Base-by-base conservation (phyloP, 2,888 invertebrate species). In the Agrotis ipsilon region DNA sequence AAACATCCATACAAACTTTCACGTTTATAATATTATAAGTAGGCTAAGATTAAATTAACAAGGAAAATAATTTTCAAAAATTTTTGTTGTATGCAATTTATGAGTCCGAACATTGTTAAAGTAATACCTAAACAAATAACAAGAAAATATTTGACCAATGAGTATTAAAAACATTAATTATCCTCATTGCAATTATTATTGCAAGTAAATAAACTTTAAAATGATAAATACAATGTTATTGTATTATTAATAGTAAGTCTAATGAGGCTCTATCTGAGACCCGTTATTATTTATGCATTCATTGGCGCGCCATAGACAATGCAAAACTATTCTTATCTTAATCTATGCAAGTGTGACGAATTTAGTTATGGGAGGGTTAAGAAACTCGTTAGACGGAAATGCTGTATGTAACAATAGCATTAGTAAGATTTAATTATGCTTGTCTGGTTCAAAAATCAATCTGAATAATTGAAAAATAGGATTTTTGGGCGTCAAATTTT, bases 261-360 rank as follows among this genome's bases (percentile, higher is more conserved):
- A 71, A 67, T 61, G 67, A 57, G 55, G 46, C n/a, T 54, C 65
- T 72, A 80, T 71, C 45, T 57, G 14, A 49, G 45, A 16, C 24
- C 58, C 11, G 11, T 64, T 79, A 75, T 78, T 68, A 75, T 68
- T 80, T 54, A 80, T 80, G 72, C 57, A 75, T 80, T 75, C 60
- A 57, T 67, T 60, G 65, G 24, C 14, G 0, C 14, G 3, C 54
- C 54, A 58, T 48, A 65, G 48, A 75, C 67, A 65, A 60, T 32
- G 55, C 55, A 64, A 61, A 80, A 57, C 46, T 57, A 72, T 76
- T 69, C 60, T 71, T 70, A 59, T 68, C 52, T 46, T 80, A 67
- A 77, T 80, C 46, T 82, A 67, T 73, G 80, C 63, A 61, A 68
- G 43, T 67, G 58, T 73, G 52, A 71, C 43, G 11, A 69, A 72